These are phyloP conservation scores for Drosophila hydei DNA, from an alignment of 1,140 invertebrate species.

Conservation along the genomic window DNA sequence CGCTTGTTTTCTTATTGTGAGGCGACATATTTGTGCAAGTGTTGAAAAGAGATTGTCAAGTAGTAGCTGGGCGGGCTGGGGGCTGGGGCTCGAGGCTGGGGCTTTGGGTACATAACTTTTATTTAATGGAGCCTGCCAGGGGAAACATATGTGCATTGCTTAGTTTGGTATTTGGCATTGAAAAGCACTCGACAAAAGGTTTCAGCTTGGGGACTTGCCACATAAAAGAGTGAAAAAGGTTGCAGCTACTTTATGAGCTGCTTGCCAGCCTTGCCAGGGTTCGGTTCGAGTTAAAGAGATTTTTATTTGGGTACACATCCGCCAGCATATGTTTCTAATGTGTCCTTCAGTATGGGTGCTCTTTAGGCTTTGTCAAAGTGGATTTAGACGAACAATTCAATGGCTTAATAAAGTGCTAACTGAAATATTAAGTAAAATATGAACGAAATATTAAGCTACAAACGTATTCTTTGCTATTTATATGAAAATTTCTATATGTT, in stretches of 20 bases:
- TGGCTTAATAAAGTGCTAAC: constrained; percentile 7
- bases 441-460: neutral
- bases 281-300: neutral
- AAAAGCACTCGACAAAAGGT: constrained; percentile 64
- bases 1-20: constrained; percentile 16
- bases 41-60: constrained; percentile 60
- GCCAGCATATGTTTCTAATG: constrained; percentile 60
- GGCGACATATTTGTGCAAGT: constrained; percentile 63
- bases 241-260: constrained; percentile 37
- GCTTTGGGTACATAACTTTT: constrained; percentile 58
- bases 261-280: neutral
- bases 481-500: no score
- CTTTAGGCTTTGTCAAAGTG: constrained; percentile 15
- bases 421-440: neutral
- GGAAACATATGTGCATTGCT: constrained; percentile 62
- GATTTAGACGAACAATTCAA: constrained; percentile 10
- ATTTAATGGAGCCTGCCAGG: constrained; percentile 63
- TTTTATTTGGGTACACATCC: neutral
- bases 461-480: neutral
- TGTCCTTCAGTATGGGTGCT: constrained; percentile 10
- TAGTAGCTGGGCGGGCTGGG: neutral
- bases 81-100: neutral
- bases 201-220: constrained; percentile 30
- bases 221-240: constrained; percentile 34
- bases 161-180: constrained; percentile 50